Base-by-base conservation (phyloP, 2,888 invertebrate genomes). In the Trachelus troglodyta region DNA sequence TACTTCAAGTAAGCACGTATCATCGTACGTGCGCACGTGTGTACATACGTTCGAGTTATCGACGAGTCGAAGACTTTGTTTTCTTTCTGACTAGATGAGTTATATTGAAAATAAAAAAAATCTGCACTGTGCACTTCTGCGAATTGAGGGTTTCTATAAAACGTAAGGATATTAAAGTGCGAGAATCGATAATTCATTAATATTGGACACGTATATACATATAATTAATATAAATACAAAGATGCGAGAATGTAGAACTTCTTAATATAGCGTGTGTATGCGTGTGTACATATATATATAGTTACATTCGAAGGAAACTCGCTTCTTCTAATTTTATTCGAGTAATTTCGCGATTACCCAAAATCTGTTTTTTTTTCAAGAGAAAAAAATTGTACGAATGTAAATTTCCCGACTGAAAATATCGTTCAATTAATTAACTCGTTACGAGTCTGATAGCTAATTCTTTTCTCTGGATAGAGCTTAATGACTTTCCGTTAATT, bases 121-220 rank as follows among this genome's bases (percentile, higher is more conserved):
- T 90, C 91, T 91, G 91, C 91, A 91, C 87, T 87, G 87, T 90
- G 91, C 91, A 91, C 91, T 90, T 89, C 86, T 88, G 91, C 88
- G 91, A 91, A 91, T 91, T 91, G 91, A 91, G 87, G 86, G 79
- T 87, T 83, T 77, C 56, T 77, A 80, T 78, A 33, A 33, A 71
- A 31, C 12, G 31, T 71, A 71, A 30, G 56, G 6, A 56, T 56
- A 56, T 40, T 56, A 56, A 56, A 23, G 56, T 23, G 56, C 56
- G 56, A 56, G 56, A 56, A 56, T 56, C 56, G 9, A 23, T 56
- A 56, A 56, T 56, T 56, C 56, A 9, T 23, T 9, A 9, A 23
- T 56, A 56, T 56, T 23, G 56, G 23, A 23, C 9, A 56, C 56
- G 23, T 23, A 9, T 56, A 56, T 23, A 9, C 23, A 23, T 23